These are phyloP conservation scores for Acrossocheilus fasciatus DNA, from an alignment of 2,797 vertebrate genomes.

Conservation along the genomic window DNA sequence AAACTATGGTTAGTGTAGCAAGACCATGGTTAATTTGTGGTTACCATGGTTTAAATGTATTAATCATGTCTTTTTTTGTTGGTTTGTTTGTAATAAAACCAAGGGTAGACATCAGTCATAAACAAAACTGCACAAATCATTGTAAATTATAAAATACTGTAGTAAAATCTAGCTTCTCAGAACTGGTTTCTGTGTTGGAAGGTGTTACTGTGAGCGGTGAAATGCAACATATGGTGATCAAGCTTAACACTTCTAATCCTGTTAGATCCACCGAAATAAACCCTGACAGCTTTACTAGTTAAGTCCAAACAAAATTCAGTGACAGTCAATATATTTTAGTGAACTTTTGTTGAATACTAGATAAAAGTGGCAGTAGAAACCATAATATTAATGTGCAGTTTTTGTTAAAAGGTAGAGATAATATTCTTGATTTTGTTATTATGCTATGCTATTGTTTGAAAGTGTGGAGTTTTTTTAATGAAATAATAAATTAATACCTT, in stretches of 20 bases:
- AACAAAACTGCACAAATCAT: neutral
- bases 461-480: neutral
- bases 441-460: neutral
- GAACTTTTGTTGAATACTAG: neutral
- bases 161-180: neutral
- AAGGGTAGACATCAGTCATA: neutral
- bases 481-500: neutral
- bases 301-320: slow-evolving; percentile 1
- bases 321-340: neutral
- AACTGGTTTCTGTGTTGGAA: neutral
- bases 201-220: slow-evolving; percentile 13
- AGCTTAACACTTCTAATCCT: slow-evolving; percentile 42
- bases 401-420: neutral
- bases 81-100: neutral
- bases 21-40: neutral
- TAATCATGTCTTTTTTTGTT: neutral
- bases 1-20: neutral
- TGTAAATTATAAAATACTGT: neutral
- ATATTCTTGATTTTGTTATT: neutral
- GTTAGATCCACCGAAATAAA: slow-evolving; percentile 34
- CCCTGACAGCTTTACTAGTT: neutral
- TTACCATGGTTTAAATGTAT: no score
- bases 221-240: slow-evolving; percentile 35
- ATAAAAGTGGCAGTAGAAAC: neutral
- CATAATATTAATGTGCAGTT: neutral